Evolutionary conservation across 2,113 vertebrate genomes (phyloP).

Genomic region (Gallinago media): DNA sequence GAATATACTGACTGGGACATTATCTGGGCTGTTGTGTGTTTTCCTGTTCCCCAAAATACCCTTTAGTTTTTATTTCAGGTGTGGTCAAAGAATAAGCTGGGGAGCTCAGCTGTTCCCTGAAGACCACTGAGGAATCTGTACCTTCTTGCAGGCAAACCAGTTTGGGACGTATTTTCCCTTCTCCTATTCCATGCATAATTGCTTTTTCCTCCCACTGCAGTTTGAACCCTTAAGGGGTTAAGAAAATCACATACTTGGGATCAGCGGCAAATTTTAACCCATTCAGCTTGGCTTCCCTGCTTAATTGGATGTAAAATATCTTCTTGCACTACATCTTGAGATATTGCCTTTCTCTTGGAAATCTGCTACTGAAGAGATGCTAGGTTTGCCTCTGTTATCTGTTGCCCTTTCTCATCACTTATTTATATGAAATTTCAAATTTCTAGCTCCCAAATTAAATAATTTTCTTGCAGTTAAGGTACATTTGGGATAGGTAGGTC

Average conservation of each 20-base stretch:
- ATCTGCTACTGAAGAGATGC: background rate
- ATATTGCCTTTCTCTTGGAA: background rate
- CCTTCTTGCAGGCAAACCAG: constrained; percentile 69
- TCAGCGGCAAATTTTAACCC: constrained; percentile 78
- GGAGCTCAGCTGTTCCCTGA: constrained; percentile 58
- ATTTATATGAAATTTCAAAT: background rate
- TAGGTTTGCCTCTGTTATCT: background rate
- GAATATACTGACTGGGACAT: constrained; percentile 75
- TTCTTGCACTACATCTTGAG: background rate
- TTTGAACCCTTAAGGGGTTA: constrained; percentile 77
- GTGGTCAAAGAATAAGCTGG: constrained; percentile 63
- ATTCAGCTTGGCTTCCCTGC: constrained; percentile 60
- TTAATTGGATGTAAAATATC: constrained; percentile 70
- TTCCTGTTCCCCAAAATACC: constrained; percentile 75
- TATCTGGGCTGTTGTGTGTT: constrained; percentile 72
- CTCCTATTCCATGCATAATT: constrained; percentile 78
- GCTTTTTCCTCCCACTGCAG: constrained; percentile 72
- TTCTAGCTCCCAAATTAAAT: background rate
- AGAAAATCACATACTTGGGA: constrained; percentile 76
- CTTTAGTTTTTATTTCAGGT: constrained; percentile 68
- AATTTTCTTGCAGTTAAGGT: background rate
- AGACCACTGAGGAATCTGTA: constrained; percentile 57
- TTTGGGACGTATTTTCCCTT: constrained; percentile 64
- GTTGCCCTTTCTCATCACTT: background rate
- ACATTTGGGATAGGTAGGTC: background rate